Base-by-base conservation (phyloP, 2,113 vertebrate genomes). In the Ctenodactylus gundi region DNA sequence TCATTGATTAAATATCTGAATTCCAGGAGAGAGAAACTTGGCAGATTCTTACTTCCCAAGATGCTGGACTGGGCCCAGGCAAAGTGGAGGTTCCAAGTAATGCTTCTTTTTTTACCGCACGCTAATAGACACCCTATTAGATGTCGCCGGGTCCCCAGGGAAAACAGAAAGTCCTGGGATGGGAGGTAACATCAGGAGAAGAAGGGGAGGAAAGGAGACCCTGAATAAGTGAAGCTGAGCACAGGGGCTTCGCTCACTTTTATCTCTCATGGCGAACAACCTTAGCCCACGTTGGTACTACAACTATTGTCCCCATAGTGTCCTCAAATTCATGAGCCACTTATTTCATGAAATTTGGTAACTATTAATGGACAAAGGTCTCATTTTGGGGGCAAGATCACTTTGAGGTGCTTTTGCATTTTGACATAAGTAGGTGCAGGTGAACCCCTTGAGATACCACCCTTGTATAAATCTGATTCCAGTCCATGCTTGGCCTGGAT, bases 1-100 rank as follows among this genome's bases (percentile, higher is more conserved):
- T 55, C 58, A 95, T 93, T 91, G 95, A 97, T 98, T 93, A 91
- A 97, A 96, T 1, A 91, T 95, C 96, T 96, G 77, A 93, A 87
- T 94, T 96, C 95, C 94, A 88, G 25, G 44, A 88, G 93, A 96
- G 73, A 90, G 14, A 88, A 84, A 89, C 93, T 91, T 98, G 97
- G 96, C 97, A 97, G 86, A 81, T 62, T 34, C 34, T 55, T 95
- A 88, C 78, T 97, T 97, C 93, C 14, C 58, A 68, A 80, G 93
- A 85, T 91, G 49, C 68, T 96, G 97, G 96, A 95, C 76, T 72
- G 89, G 92, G 81, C 94, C 95, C 96, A 97, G 6, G 13, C 62
- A 65, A 64, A 95, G 87, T 1, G 60, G 81, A 75, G 62, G 88
- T 58, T 92, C 65, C 60, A 91, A 90, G 51, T 25, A 82, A 44